Evolutionary conservation across 2,113 vertebrate species (phyloP).

Genomic region (Camelus dromedarius): DNA sequence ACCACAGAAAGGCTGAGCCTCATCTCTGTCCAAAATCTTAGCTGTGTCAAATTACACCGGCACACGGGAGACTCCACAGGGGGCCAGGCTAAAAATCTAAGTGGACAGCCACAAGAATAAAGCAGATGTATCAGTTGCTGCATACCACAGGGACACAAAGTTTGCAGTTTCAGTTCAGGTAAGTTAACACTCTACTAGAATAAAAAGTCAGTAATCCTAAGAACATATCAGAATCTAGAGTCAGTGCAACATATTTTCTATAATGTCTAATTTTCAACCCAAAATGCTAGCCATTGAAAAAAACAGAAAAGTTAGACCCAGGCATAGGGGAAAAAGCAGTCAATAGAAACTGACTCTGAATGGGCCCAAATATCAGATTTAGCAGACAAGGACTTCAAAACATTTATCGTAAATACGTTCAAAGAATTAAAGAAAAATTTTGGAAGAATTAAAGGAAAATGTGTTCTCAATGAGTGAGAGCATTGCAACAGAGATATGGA

Average conservation of each 20-base stretch:
- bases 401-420: neutral
- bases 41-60: neutral
- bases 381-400: neutral
- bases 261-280: constrained; percentile 1
- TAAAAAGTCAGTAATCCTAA: neutral
- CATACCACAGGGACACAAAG: neutral
- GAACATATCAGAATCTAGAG: neutral
- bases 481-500: neutral
- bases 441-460: constrained; percentile 30
- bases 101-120: neutral
- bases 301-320: neutral
- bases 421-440: constrained; percentile 28
- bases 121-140: neutral
- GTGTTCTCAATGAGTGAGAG: neutral
- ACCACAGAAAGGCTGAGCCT: neutral
- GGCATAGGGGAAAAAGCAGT: neutral
- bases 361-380: neutral
- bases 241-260: neutral
- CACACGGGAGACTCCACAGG: neutral
- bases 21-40: neutral
- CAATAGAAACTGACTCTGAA: neutral
- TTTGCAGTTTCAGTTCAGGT: neutral
- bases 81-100: neutral
- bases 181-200: neutral
- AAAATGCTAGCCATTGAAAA: neutral